Base-by-base conservation (phyloP, 2,888 invertebrate genomes). In the Trichopria drosophilae region DNA sequence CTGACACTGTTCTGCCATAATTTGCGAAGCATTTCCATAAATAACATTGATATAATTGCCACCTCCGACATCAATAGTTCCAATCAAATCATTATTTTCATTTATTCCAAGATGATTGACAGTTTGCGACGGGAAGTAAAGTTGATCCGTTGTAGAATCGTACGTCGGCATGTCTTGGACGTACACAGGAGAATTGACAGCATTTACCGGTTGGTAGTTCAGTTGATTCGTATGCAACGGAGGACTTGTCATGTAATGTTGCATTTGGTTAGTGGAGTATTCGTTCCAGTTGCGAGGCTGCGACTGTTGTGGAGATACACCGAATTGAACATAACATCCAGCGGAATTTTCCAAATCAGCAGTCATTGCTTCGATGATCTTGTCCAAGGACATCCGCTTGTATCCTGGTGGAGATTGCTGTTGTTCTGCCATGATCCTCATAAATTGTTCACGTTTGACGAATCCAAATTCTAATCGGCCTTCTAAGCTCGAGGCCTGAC, bases 331-430 rank as follows among this genome's bases (percentile, higher is more conserved):
- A 63, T 81, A 83, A 61, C 80, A 81, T 16, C 80, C 81, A 51
- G 81, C 80, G n/a, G 77, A 73, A 67, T 75, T 80, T 61, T 81
- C 81, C 55, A 80, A 76, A 67, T 82, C 81, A 12, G 82, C 79
- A 24, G 82, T 81, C 78, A 82, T 81, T 59, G 81, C 80, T 60
- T 81, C 80, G 48, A 82, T 81, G 51, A 82, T 81, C 67, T 83
- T 80, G 60, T 82, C 82, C 61, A 82, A 55, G 3, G 72, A 71
- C 64, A 73, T 68, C 15, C 63, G 66, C 37, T 71, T 70, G 37
- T 68, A 65, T 24, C 67, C 68, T 15, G 69, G 57, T 12, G 69
- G 63, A 12, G 67, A 58, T 49, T 67, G 69, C 32, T 65, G 63
- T 19, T 53, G 57, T 54, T 69, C 68, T 43, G 64, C 62, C 69